phyloP scores from a whole-genome alignment of 2,888 invertebrate species.

The Scaptomyza reducta region DNA sequence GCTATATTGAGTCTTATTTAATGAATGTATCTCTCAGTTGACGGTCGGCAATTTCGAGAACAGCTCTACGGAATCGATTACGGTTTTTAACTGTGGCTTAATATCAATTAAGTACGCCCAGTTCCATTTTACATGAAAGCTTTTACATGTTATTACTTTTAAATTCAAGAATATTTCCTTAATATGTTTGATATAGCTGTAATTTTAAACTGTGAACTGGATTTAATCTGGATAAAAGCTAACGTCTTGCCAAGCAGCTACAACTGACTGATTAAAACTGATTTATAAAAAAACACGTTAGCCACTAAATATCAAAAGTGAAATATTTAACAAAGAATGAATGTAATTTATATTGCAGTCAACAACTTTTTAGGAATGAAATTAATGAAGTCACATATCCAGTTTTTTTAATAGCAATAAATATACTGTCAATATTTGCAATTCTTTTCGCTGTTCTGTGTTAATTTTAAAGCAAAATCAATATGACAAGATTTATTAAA shows the following conservation, averaged over 20 bases:
- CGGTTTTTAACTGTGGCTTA: neutral
- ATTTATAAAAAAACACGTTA: neutral
- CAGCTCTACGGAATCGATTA: neutral
- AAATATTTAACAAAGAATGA: neutral
- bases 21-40: neutral
- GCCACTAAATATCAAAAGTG: neutral
- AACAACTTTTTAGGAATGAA: neutral
- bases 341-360: neutral
- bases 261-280: neutral
- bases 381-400: neutral
- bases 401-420: neutral
- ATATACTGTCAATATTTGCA: neutral
- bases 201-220: neutral
- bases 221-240: neutral
- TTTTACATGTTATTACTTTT: neutral
- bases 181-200: neutral
- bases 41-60: conserved; percentile 4
- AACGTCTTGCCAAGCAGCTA: neutral
- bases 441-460: neutral
- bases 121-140: neutral
- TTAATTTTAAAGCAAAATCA: neutral
- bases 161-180: neutral
- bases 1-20: conserved; percentile 8
- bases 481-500: conserved; percentile 12
- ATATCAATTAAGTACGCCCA: neutral